Evolutionary conservation across 2,888 invertebrate genomes (phyloP), one percentile per base, ranked within the genome.

Genomic region (Trachelus iudaicus): DNA sequence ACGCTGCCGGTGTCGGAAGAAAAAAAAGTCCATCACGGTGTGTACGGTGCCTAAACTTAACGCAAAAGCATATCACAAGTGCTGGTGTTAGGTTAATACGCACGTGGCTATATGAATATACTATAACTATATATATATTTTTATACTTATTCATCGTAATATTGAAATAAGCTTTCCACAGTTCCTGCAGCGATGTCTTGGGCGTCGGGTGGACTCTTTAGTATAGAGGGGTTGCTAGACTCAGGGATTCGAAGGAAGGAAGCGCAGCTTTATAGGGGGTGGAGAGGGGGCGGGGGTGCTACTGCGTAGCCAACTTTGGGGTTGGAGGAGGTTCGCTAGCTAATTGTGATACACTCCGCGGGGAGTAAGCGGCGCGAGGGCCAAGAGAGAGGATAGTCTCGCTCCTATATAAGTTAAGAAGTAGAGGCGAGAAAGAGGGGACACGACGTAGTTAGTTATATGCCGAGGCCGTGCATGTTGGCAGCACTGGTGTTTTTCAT

Each of bases 401-500:
- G 56, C 79, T 85, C 69, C 83, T 81, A 82, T 87, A 87, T 86
- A 88, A 89, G 87, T 88, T 88, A 88, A 88, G 88, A 87, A 87
- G 88, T 83, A 84, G 85, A 85, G 83, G 85, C 85, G 80, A 76
- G 85, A 86, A 83, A 84, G 84, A 85, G 85, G 86, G 86, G 78
- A 77, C 82, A 85, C 86, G 85, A 81, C 81, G 87, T 85, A 88
- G 89, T 90, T 91, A 90, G 89, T 90, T 91, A 91, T 89, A 73
- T 78, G 75, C 90, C 85, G 82, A 85, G 80, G 81, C 83, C 82
- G 86, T 86, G 88, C 85, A 90, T 84, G 89, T 89, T 88, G 87
- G 90, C 88, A 89, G 90, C 85, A 86, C 86, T 83, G 94, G 95
- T 95, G 95, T 95, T 95, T 95, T 96, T 96, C 96, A 96, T 96